Evolutionary conservation across 2,888 invertebrate species (phyloP), one percentile per base, ranked within the genome.

Genomic region (Scaptomyza parva): DNA sequence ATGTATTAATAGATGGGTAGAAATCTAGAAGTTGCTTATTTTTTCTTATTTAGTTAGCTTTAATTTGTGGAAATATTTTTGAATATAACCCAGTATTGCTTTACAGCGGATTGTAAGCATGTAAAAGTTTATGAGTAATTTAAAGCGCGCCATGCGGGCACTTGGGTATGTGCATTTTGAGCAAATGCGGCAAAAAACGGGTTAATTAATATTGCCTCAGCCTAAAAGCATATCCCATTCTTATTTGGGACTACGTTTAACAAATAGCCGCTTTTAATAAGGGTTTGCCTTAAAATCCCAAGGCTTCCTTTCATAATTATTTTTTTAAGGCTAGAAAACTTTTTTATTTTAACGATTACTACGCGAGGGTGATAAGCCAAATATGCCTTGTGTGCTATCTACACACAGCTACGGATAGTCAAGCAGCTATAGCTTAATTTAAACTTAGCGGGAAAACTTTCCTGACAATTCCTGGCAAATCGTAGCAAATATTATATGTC

Each of bases 301-400:
- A 43, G 2, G 48, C 53, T 37, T 45, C 30, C 40, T 54, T 53
- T 28, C 52, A 52, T 55, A 62, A 7, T 35, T 47, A 48, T 30
- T 52, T 62, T 63, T 58, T 40, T 24, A 14, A 44, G 47, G 20
- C 47, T 20, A 35, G 20, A 28, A 35, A 63, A 65, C 35, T 71
- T 78, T 74, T 74, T 66, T 71, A 65, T 75, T 82, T 85, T 85
- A 85, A 85, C 82, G 79, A 82, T 76, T 76, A 76, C 85, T 77
- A 82, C 71, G 68, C 61, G 52, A 71, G 68, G 63, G 73, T 68
- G 47, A 64, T 76, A 65, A 64, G 58, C 63, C 60, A 57, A 43
- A 26, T 12, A 28, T 17, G 17, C 26, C 24, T 26, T 28, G 0
- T 1, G 14, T 14, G 17, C 12, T n/a, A 12, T 6, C 37, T n/a